phyloP scores from a whole-genome alignment of 1,140 invertebrate species.

The Drosophila lacertosa region DNA sequence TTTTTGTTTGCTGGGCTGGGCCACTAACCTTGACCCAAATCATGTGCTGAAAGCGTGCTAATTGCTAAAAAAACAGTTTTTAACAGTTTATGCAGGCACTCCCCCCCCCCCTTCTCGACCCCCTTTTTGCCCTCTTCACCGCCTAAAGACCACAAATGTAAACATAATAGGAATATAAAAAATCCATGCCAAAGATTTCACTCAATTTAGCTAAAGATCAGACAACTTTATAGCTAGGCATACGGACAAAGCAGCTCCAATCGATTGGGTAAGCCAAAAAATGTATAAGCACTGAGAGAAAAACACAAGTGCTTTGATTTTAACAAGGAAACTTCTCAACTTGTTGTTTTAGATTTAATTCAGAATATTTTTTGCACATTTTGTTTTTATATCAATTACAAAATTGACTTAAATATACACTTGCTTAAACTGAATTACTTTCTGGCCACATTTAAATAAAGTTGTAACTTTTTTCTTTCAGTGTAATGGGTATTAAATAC shows the following conservation, averaged over 20 bases:
- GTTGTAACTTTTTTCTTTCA: too few species aligned
- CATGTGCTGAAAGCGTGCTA: slow-evolving; percentile 67
- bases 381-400: too few species aligned
- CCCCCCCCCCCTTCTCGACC: not conserved
- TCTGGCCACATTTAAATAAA: too few species aligned
- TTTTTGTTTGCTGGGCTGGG: slow-evolving; percentile 30
- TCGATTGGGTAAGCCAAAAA: slow-evolving; percentile 24
- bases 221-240: slow-evolving; percentile 34
- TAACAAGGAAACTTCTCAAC: too few species aligned
- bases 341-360: too few species aligned
- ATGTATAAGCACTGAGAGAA: not conserved
- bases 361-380: too few species aligned
- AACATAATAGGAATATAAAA: slow-evolving; percentile 60
- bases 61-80: slow-evolving; percentile 63
- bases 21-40: slow-evolving; percentile 75
- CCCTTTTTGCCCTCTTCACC: not conserved
- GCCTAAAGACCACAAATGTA: slow-evolving; percentile 48
- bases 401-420: too few species aligned
- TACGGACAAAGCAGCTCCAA: slow-evolving; percentile 6
- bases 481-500: not conserved
- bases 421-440: too few species aligned
- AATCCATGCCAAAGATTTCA: slow-evolving; percentile 9
- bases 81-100: slow-evolving; percentile 49
- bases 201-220: slow-evolving; percentile 24
- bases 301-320: too few species aligned